A percentile compares a stretch with the other conserved stretches of the same genome.
These are phyloP conservation scores for Leucania comma DNA, from an alignment of 2,888 invertebrate genomes.

Conservation along the genomic window DNA sequence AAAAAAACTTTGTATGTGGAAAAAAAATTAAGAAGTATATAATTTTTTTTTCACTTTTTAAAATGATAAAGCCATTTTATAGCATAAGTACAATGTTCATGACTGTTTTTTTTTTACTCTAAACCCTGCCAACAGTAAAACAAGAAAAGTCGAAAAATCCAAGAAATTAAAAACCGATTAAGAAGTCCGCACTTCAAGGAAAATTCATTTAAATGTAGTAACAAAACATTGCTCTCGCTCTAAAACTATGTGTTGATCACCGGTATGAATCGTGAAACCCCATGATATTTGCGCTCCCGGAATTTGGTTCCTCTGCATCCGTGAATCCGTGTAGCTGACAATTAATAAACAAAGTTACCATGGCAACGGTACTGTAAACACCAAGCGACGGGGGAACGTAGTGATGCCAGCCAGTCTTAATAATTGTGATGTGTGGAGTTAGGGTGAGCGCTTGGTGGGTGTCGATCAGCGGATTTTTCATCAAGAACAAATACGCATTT, in stretches of 20 bases:
- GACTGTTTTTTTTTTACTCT: background rate
- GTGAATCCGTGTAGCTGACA: constrained; percentile 48
- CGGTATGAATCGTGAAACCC: constrained; percentile 12
- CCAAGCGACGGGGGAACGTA: constrained; percentile 54
- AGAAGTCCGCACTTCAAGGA: background rate
- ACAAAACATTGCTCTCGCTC: constrained; percentile 13
- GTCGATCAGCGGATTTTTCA: constrained; percentile 25
- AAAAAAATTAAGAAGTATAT: too few relatives aligned
- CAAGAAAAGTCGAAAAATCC: background rate
- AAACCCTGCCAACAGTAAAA: background rate
- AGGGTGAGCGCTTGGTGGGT: constrained; percentile 15
- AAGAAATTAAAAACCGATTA: background rate
- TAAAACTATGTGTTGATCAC: constrained; percentile 26
- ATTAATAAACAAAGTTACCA: constrained; percentile 72
- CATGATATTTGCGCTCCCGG: constrained; percentile 32
- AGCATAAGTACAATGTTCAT: too few relatives aligned
- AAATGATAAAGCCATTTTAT: too few relatives aligned
- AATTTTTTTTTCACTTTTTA: too few relatives aligned
- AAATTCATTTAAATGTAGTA: constrained; percentile 15
- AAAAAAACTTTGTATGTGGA: too few relatives aligned
- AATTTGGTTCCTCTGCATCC: constrained; percentile 27
- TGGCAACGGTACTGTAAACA: constrained; percentile 73
- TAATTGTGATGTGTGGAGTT: constrained; percentile 65
- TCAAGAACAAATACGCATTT: background rate
- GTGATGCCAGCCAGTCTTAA: constrained; percentile 68